These are phyloP conservation scores for Thalassophryne amazonica DNA, from an alignment of 2,797 vertebrate genomes.

Conservation along the genomic window DNA sequence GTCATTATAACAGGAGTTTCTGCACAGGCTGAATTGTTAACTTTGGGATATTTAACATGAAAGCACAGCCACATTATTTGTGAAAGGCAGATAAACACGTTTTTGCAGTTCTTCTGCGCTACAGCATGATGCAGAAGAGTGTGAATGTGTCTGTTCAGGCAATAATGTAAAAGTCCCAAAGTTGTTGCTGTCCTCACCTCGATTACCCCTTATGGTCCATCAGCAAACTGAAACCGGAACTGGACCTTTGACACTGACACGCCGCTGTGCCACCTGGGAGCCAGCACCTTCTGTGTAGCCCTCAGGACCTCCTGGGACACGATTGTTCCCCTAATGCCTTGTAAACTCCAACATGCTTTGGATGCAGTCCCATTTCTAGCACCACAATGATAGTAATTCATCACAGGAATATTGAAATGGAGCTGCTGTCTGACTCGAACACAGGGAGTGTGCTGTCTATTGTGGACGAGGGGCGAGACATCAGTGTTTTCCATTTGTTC, in stretches of 20 bases:
- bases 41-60: too few species aligned
- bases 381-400: slow-evolving; percentile 62
- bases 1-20: too few species aligned
- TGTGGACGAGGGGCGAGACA: slow-evolving; percentile 35
- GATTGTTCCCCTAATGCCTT: slow-evolving; percentile 66
- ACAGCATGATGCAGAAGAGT: too few species aligned
- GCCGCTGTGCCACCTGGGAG: slow-evolving; percentile 52
- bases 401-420: slow-evolving; percentile 61
- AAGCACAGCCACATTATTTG: too few species aligned
- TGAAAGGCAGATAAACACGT: too few species aligned
- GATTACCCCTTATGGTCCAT: slow-evolving; percentile 47
- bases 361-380: slow-evolving; percentile 52
- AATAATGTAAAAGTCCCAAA: slow-evolving; percentile 11
- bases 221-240: slow-evolving; percentile 16
- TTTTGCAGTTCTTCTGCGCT: too few species aligned
- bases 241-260: slow-evolving; percentile 13
- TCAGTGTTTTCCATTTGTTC: slow-evolving; percentile 31
- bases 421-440: slow-evolving; percentile 23
- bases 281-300: slow-evolving; percentile 35
- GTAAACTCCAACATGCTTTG: slow-evolving; percentile 63
- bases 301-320: slow-evolving; percentile 44
- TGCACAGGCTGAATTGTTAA: too few species aligned
- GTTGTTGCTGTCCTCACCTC: slow-evolving; percentile 22
- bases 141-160: too few species aligned
- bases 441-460: slow-evolving; percentile 15